Evolutionary conservation across 2,113 vertebrate genomes (phyloP), one percentile per base, ranked within the genome.

Genomic region (Romanogobio albipinnatus): DNA sequence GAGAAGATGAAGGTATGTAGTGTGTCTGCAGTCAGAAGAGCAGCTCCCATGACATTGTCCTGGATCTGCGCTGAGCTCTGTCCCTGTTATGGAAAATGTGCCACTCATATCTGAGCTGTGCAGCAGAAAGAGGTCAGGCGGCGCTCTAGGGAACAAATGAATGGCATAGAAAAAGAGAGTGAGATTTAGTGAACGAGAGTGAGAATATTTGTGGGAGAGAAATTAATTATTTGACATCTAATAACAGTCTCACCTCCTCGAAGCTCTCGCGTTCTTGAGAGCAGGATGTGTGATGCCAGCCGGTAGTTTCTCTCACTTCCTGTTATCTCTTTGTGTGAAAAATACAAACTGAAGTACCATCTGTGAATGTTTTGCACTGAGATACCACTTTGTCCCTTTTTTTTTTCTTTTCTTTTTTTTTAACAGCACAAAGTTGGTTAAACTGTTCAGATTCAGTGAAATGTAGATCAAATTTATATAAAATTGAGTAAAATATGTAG

Each of bases 201-300:
- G 62, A 51, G 59, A 53, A 36, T 68, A 68, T 53, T 68, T 81
- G 59, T 49, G 17, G 47, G 62, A 9, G 79, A 53, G 47, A 68
- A 45, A 47, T 81, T 1, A 36, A 68, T 26, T 22, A 24, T 81
- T 68, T 53, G 62, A 81, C 78, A 13, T 9, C 8, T 68, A 70
- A 75, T 45, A 66, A 66, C 59, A n/a, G 17, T 66, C 39, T 29
- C 47, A 81, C 79, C 29, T 81, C 68, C 17, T 81, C 8, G 3
- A 53, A 81, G 47, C 45, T 53, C 53, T 68, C 2, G 24, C 22
- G 3, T 51, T 49, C 47, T 17, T n/a, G 26, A 68, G 45, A 66
- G 24, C 79, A 79, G 84, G 84, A 80, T 45, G 84, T 85, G 51
- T 47, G 33, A 85, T 85, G 84, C 76, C 84, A 84, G 47, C 51